Evolutionary conservation across 2,797 vertebrate species (phyloP).

Genomic region (Spondyliosoma cantharus): DNA sequence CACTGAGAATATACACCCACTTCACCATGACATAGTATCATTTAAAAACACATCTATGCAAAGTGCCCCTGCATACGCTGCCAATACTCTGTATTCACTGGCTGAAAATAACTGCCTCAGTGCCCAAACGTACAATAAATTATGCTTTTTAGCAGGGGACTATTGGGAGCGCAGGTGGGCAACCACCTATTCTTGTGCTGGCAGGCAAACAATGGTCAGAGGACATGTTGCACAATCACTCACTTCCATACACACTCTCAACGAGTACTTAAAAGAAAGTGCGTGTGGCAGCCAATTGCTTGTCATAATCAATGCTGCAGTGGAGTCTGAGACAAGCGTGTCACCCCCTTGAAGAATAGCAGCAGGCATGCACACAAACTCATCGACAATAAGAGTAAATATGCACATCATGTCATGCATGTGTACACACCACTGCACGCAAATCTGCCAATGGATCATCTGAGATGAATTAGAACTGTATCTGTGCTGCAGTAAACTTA

Average conservation of each 20-base stretch:
- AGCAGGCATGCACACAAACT: slow-evolving; percentile 2
- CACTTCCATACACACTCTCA: slow-evolving; percentile 24
- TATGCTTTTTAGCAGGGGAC: slow-evolving; percentile 34
- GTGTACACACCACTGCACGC: background rate
- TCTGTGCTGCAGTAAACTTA: slow-evolving; percentile 22
- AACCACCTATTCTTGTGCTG: slow-evolving; percentile 45
- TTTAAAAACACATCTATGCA: slow-evolving; percentile 61
- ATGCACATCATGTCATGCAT: background rate
- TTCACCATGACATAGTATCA: slow-evolving; percentile 43
- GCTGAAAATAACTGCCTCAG: slow-evolving; percentile 41
- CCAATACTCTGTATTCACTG: slow-evolving; percentile 37
- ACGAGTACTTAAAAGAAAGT: slow-evolving; percentile 22
- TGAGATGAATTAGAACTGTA: background rate
- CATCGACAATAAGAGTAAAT: slow-evolving; percentile 18
- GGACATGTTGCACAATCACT: slow-evolving; percentile 30
- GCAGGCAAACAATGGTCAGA: slow-evolving; percentile 52
- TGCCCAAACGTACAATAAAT: slow-evolving; percentile 37
- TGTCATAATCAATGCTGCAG: slow-evolving; percentile 38
- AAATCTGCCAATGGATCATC: slow-evolving; percentile 10
- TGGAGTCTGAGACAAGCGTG: slow-evolving; percentile 17
- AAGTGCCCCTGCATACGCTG: slow-evolving; percentile 28
- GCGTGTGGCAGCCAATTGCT: slow-evolving; percentile 37
- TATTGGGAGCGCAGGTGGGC: slow-evolving; percentile 42
- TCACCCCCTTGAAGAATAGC: slow-evolving; percentile 13
- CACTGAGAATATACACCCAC: slow-evolving; percentile 33